phyloP scores from a whole-genome alignment of 2,113 vertebrate species.

The Symphodus melops region DNA sequence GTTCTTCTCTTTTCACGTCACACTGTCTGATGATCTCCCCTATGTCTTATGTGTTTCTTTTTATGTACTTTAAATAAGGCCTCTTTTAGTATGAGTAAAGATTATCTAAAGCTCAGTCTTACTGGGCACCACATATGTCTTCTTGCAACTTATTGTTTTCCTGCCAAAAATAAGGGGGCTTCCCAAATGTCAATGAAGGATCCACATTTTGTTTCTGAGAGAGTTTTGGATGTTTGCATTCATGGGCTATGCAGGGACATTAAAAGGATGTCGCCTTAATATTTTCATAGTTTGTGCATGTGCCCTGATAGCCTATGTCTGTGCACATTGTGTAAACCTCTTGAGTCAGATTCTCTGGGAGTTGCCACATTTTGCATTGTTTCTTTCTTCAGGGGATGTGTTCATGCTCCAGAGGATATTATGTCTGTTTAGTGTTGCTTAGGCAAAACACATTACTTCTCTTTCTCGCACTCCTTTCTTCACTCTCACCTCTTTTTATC shows the following conservation, averaged over 20 bases:
- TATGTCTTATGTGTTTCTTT: conserved; percentile 4
- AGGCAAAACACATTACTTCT: neutral
- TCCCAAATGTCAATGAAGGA: neutral
- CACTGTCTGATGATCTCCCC: conserved; percentile 4
- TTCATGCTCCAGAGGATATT: conserved; percentile 53
- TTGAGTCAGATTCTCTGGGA: conserved; percentile 45
- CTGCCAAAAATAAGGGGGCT: neutral
- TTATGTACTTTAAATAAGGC: conserved; percentile 20
- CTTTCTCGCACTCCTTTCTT: neutral
- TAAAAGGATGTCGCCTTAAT: neutral
- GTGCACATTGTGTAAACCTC: neutral
- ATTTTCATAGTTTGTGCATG: neutral
- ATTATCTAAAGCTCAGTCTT: conserved; percentile 17
- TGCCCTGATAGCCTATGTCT: neutral
- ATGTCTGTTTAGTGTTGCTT: conserved; percentile 25
- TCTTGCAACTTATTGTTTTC: no score
- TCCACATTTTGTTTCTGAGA: neutral
- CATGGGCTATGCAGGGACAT: neutral
- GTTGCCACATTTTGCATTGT: conserved; percentile 50
- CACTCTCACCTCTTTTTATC: neutral
- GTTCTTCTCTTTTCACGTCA: neutral
- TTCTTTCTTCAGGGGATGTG: conserved; percentile 54
- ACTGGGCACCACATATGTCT: neutral
- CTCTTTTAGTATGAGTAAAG: neutral
- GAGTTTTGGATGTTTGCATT: neutral